Conservation (phyloP, 2,888 invertebrate species). For the Leucozona laternaria region DNA sequence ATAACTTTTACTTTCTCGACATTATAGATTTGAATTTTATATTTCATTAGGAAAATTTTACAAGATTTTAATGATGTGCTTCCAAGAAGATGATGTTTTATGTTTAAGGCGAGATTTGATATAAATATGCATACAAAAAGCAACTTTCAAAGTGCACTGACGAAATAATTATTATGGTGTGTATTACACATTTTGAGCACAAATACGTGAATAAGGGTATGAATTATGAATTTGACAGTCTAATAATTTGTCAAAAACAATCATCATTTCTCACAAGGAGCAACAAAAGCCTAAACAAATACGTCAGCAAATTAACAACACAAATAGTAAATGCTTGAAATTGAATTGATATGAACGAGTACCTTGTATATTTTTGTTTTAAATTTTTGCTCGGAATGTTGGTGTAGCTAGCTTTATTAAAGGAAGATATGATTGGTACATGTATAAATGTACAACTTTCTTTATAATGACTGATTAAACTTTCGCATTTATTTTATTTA, state of each 20-base stretch:
- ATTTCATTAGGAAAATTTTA: slow-evolving; percentile 32
- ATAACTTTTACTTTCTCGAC: neutral
- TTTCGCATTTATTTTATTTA: too few relatives aligned
- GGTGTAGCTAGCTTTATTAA: too few relatives aligned
- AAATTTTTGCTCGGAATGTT: neutral
- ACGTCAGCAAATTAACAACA: slow-evolving; percentile 70
- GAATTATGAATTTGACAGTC: slow-evolving; percentile 22
- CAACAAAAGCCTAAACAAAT: slow-evolving; percentile 77
- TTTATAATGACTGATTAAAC: too few relatives aligned
- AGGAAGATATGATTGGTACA: too few relatives aligned
- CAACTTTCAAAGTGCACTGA: slow-evolving; percentile 48
- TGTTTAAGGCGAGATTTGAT: slow-evolving; percentile 48
- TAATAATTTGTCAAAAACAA: slow-evolving; percentile 41
- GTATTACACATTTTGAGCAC: slow-evolving; percentile 55
- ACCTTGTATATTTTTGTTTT: neutral
- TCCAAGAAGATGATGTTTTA: neutral
- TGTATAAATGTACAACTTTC: too few relatives aligned
- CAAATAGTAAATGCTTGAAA: slow-evolving; percentile 23
- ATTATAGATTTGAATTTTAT: neutral
- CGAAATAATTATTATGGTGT: slow-evolving; percentile 21
- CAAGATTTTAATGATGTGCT: slow-evolving; percentile 32
- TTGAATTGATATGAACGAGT: slow-evolving; percentile 39
- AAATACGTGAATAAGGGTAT: slow-evolving; percentile 23
- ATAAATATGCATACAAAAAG: slow-evolving; percentile 29
- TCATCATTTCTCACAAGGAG: slow-evolving; percentile 74